Conservation (phyloP, 2,888 invertebrate species). For the Acanthosepion lycidas region DNA sequence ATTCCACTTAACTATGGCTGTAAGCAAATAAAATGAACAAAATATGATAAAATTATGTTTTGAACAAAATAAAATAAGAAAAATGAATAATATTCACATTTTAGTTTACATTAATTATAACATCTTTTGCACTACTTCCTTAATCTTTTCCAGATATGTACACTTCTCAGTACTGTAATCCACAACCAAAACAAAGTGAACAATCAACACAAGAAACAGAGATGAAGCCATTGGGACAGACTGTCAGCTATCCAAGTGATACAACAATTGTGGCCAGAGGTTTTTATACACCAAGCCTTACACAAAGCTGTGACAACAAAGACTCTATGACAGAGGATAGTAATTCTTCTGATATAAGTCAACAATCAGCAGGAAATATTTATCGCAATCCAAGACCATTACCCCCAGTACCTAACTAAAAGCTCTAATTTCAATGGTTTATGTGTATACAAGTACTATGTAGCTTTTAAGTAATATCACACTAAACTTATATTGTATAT, state of each 20-base stretch:
- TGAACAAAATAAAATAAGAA: neutral
- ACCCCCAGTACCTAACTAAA: neutral
- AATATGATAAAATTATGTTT: neutral
- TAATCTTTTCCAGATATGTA: neutral
- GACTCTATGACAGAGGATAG: neutral
- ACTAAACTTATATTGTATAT: neutral
- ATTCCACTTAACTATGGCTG: neutral
- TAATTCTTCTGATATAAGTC: too few species aligned
- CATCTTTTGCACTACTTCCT: neutral
- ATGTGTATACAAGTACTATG: neutral
- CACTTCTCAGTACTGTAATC: neutral
- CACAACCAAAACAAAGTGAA: neutral
- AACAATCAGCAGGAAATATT: too few species aligned
- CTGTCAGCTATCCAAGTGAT: neutral
- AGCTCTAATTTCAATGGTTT: neutral
- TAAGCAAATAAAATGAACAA: neutral
- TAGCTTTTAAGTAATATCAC: neutral
- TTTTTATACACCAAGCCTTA: neutral
- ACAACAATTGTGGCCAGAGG: neutral
- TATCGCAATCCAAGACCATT: too few species aligned
- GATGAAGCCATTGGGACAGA: neutral
- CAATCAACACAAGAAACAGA: neutral
- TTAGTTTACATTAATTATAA: neutral
- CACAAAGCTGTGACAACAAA: neutral
- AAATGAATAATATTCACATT: neutral